Percentiles rank a stretch among this genome's conserved stretches.
Conservation (phyloP, 2,888 invertebrate species). For the Amphipoea oculea region DNA sequence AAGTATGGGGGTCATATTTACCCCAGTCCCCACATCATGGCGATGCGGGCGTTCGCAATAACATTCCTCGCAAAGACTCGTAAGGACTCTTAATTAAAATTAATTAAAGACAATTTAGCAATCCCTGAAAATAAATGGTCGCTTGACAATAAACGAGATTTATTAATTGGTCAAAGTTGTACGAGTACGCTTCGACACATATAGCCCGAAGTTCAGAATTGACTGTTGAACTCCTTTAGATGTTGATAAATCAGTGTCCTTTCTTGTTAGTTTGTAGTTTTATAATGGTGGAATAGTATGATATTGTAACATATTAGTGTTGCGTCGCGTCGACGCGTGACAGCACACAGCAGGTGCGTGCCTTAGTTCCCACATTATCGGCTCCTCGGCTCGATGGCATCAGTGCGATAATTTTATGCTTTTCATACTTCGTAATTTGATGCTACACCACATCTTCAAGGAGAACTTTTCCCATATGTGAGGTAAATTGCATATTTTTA, state of each 20-base stretch:
- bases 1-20: slow-evolving; percentile 82
- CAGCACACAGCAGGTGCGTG: slow-evolving; percentile 72
- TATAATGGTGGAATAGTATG: not conserved
- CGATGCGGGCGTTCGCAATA: slow-evolving; percentile 88
- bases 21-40: slow-evolving; percentile 70
- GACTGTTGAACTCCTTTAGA: slow-evolving; percentile 30
- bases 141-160: slow-evolving; percentile 87
- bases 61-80: slow-evolving; percentile 82
- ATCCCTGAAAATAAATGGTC: slow-evolving; percentile 86
- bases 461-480: slow-evolving; percentile 22
- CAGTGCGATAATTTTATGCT: slow-evolving; percentile 63
- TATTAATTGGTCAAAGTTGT: slow-evolving; percentile 75
- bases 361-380: slow-evolving; percentile 69
- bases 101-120: slow-evolving; percentile 90
- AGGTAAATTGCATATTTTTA: slow-evolving; percentile 30
- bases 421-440: slow-evolving; percentile 63
- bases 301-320: slow-evolving; percentile 9
- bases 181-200: slow-evolving; percentile 48
- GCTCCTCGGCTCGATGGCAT: slow-evolving; percentile 46
- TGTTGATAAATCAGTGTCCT: slow-evolving; percentile 26
- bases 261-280: slow-evolving; percentile 1
- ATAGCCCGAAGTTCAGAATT: slow-evolving; percentile 26
- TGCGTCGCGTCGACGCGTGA: slow-evolving; percentile 60
- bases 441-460: slow-evolving; percentile 27
- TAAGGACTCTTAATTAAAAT: slow-evolving; percentile 89